These are phyloP conservation scores for Myopa tessellatipennis DNA, from an alignment of 2,888 invertebrate species.

Conservation along the genomic window DNA sequence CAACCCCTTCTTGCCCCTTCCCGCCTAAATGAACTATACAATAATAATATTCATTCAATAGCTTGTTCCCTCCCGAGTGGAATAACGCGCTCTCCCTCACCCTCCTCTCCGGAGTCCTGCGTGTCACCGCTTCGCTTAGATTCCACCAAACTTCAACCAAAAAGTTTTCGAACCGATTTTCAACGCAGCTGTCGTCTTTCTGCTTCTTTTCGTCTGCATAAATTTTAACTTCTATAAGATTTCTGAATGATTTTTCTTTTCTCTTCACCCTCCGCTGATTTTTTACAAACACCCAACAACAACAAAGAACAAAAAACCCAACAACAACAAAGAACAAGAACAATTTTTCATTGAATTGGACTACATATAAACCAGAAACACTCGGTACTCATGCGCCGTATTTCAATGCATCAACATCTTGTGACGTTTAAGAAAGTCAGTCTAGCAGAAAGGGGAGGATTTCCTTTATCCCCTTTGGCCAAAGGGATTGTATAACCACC, in stretches of 20 bases:
- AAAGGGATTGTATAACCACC: slow-evolving; percentile 42
- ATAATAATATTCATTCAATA: not conserved
- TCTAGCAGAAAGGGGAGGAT: slow-evolving; percentile 42
- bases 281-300: slow-evolving; percentile 25
- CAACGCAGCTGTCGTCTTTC: slow-evolving; percentile 24
- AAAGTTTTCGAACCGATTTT: not conserved
- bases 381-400: not conserved
- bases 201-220: not conserved
- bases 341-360: slow-evolving; percentile 23
- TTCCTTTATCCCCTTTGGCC: slow-evolving; percentile 42
- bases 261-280: slow-evolving; percentile 47
- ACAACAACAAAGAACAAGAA: slow-evolving; percentile 26
- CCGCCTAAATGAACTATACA: too few species aligned
- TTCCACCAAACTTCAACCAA: not conserved
- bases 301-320: slow-evolving; percentile 40
- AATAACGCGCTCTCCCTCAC: not conserved
- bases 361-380: not conserved
- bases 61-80: not conserved
- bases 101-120: not conserved
- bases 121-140: not conserved
- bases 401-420: not conserved
- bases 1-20: too few species aligned
- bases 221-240: slow-evolving; percentile 14
- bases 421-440: slow-evolving; percentile 10
- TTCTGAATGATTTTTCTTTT: slow-evolving; percentile 22